These are phyloP conservation scores for Scomber scombrus DNA, from an alignment of 2,113 vertebrate species.

Conservation along the genomic window DNA sequence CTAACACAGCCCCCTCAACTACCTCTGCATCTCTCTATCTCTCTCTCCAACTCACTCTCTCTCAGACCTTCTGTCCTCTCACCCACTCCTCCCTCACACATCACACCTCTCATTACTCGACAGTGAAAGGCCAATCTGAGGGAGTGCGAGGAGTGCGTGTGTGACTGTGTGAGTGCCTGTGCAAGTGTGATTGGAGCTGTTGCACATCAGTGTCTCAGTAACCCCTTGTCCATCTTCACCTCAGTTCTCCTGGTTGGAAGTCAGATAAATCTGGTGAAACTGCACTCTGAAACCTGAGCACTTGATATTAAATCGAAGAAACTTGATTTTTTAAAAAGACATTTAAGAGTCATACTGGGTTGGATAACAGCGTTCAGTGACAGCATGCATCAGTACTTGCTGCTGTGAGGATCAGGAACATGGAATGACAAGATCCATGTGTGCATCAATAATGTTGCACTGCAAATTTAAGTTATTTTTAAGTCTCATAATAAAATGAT, in stretches of 20 bases:
- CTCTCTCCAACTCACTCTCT: conserved; percentile 55
- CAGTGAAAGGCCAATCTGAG: conserved; percentile 66
- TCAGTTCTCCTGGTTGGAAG: conserved; percentile 43
- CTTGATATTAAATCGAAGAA: conserved; percentile 52
- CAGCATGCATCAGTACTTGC: neutral
- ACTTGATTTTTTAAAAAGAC: conserved; percentile 25
- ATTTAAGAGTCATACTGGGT: neutral
- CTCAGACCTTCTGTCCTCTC: conserved; percentile 74
- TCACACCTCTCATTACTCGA: conserved; percentile 69
- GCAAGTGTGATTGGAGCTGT: conserved; percentile 40
- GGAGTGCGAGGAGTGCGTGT: conserved; percentile 37
- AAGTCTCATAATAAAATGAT: neutral
- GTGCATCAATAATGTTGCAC: neutral
- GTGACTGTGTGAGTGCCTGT: conserved; percentile 32
- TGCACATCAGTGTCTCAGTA: conserved; percentile 57
- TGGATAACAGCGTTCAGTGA: neutral
- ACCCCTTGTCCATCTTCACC: conserved; percentile 44
- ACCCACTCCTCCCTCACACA: conserved; percentile 77
- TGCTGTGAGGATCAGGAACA: conserved; percentile 17
- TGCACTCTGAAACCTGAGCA: conserved; percentile 13
- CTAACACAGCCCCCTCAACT: conserved; percentile 69
- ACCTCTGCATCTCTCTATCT: conserved; percentile 60
- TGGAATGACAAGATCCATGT: neutral
- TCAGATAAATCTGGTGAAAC: conserved; percentile 41
- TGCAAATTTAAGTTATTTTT: neutral